These are phyloP conservation scores for Boulengeromyrus knoepffleri DNA, from an alignment of 2,113 vertebrate genomes.

Conservation along the genomic window DNA sequence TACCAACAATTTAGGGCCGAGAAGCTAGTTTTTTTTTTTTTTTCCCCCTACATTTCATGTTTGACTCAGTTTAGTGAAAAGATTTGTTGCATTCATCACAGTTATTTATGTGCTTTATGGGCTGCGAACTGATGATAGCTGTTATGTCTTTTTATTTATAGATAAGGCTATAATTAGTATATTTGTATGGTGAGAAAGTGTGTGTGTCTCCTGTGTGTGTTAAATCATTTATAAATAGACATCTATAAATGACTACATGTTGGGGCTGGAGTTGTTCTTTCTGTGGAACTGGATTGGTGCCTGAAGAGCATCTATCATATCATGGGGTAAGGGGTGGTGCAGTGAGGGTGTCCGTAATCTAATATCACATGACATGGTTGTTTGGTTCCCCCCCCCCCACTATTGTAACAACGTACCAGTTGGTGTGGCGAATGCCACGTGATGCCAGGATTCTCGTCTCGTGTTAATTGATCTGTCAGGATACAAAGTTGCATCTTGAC, in stretches of 20 bases:
- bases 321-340: background rate
- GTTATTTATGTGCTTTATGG: background rate
- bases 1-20: background rate
- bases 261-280: slow-evolving; percentile 18
- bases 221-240: background rate
- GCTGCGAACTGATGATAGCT: background rate
- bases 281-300: slow-evolving; percentile 22
- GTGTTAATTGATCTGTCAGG: background rate
- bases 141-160: background rate
- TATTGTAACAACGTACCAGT: background rate
- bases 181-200: background rate
- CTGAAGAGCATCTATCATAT: background rate
- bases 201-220: background rate
- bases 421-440: background rate
- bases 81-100: background rate
- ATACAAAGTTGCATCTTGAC: background rate
- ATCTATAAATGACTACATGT: background rate
- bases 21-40: background rate
- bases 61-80: background rate
- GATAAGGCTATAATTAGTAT: background rate
- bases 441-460: background rate
- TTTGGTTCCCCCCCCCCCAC: background rate
- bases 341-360: background rate
- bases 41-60: background rate
- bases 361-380: background rate